phyloP scores from a whole-genome alignment of 2,888 invertebrate genomes.

The Busseola fusca region DNA sequence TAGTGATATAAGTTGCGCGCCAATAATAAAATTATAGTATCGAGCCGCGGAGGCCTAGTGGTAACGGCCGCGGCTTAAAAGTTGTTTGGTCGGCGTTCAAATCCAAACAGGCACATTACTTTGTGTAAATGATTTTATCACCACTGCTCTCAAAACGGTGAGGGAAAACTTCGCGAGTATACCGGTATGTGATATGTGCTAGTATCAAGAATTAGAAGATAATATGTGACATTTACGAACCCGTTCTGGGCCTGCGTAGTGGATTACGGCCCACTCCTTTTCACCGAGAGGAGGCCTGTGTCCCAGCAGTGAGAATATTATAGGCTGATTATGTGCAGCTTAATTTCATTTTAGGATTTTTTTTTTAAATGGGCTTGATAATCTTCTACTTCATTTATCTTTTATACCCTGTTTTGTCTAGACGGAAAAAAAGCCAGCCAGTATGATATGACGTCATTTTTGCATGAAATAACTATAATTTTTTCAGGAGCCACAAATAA shows the following conservation, averaged over 20 bases:
- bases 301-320: no score
- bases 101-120: background rate
- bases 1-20: background rate
- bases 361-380: no score
- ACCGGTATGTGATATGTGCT: background rate
- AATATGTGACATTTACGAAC: no score
- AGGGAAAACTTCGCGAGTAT: background rate
- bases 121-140: background rate
- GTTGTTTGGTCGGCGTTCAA: background rate
- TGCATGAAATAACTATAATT: background rate
- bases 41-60: background rate
- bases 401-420: no score
- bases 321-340: no score
- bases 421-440: no score
- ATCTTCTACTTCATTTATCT: no score
- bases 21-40: background rate
- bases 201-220: background rate
- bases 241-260: no score
- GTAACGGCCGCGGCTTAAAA: no score
- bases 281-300: no score
- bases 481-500: constrained; percentile 36
- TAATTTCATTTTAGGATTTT: no score
- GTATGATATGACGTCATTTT: background rate
- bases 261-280: no score
- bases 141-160: background rate